phyloP scores from a whole-genome alignment of 2,888 invertebrate species.

The Yponomeuta evonymella region DNA sequence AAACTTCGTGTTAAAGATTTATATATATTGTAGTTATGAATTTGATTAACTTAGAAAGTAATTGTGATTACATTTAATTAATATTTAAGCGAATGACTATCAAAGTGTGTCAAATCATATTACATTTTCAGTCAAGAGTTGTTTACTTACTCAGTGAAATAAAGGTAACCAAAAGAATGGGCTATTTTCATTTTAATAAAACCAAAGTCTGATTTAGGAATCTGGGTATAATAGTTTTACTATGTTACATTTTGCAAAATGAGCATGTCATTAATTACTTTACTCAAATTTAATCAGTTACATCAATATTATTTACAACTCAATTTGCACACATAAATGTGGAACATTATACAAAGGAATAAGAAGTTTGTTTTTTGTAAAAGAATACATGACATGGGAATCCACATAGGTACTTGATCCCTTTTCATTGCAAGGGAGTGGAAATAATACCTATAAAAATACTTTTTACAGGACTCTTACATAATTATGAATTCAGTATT shows the following conservation, averaged over 20 bases:
- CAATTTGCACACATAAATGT: conserved; percentile 18
- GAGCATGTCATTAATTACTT: conserved; percentile 37
- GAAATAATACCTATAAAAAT: not conserved
- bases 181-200: conserved; percentile 25
- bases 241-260: conserved; percentile 44
- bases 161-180: conserved; percentile 53
- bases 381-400: not conserved
- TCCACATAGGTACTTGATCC: not conserved
- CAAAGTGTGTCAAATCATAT: conserved; percentile 71
- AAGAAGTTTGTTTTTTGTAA: not conserved
- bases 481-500: conserved; percentile 7
- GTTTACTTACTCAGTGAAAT: conserved; percentile 71
- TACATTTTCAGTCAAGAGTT: conserved; percentile 71
- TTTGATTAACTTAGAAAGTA: conserved; percentile 65
- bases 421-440: not conserved
- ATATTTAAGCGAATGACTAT: conserved; percentile 48
- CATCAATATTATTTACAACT: conserved; percentile 32
- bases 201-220: conserved; percentile 2
- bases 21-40: conserved; percentile 72
- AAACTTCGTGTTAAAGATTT: conserved; percentile 72
- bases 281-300: conserved; percentile 38
- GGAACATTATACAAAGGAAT: not conserved
- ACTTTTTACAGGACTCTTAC: not conserved
- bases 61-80: conserved; percentile 25
- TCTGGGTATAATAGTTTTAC: conserved; percentile 22